Evolutionary conservation across 2,797 vertebrate species (phyloP).

Genomic region (Argentina silus): DNA sequence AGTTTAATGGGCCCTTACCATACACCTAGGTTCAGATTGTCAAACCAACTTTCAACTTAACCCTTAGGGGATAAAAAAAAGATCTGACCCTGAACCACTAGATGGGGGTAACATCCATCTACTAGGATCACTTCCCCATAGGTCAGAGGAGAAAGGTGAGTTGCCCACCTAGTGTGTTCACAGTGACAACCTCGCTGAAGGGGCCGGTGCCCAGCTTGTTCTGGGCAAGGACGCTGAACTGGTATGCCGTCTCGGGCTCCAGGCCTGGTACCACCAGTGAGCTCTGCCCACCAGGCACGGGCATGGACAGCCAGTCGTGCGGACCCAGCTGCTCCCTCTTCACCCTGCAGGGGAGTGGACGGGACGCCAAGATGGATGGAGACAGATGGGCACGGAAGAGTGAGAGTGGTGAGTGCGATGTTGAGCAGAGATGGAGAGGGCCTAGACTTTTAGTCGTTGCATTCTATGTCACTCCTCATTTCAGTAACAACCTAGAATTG

Average conservation of each 20-base stretch:
- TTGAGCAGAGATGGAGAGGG: no score
- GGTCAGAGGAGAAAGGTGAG: neutral
- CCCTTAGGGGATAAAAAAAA: no score
- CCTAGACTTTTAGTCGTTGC: neutral
- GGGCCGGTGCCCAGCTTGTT: conserved; percentile 96
- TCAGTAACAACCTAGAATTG: neutral
- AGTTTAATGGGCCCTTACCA: no score
- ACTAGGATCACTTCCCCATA: no score
- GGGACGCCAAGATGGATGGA: conserved; percentile 38
- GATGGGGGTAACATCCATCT: no score
- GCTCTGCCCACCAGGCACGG: conserved; percentile 80
- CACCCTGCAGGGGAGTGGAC: conserved; percentile 74
- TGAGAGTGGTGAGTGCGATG: no score
- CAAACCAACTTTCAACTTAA: no score
- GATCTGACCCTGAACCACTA: no score
- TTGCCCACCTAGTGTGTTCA: conserved; percentile 83
- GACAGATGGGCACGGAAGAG: no score
- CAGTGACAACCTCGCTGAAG: conserved; percentile 94
- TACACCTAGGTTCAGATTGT: no score
- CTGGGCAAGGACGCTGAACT: conserved; percentile 94
- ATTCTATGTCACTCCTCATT: neutral
- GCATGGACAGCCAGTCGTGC: conserved; percentile 89
- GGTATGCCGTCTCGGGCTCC: conserved; percentile 88
- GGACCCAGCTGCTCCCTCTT: conserved; percentile 85
- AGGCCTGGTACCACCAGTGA: conserved; percentile 87